These are phyloP conservation scores for Bradypodion pumilum DNA, from an alignment of 2,797 vertebrate species.

Conservation along the genomic window DNA sequence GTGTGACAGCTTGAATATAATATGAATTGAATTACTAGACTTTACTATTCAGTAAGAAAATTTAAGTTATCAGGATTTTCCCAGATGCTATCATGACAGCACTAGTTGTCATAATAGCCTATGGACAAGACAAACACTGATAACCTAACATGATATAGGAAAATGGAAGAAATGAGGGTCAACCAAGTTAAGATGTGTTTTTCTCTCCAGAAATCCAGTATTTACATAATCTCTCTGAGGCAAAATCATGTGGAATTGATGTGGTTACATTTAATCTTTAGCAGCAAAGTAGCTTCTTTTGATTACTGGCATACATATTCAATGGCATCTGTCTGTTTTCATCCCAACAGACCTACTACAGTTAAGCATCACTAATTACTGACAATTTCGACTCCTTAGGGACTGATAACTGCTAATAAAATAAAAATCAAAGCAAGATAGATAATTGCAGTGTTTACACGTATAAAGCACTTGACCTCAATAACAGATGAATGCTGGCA, in stretches of 20 bases:
- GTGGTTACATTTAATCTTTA: not conserved
- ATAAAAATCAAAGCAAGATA: constrained; percentile 11
- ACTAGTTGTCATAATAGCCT: constrained; percentile 16
- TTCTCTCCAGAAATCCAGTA: not conserved
- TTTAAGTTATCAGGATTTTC: not conserved
- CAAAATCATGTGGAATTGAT: not conserved
- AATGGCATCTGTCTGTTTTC: not conserved
- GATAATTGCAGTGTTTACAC: not conserved
- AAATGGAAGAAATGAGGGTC: constrained; percentile 22
- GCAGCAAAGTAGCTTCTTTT: constrained; percentile 6
- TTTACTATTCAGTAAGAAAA: not conserved
- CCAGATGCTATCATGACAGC: not conserved
- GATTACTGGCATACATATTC: not conserved
- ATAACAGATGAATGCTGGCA: constrained; percentile 13
- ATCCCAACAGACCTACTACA: not conserved
- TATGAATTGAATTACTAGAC: constrained; percentile 19
- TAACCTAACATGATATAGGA: constrained; percentile 13
- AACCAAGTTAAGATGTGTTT: not conserved
- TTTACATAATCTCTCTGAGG: not conserved
- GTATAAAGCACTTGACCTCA: not conserved
- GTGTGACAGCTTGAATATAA: not conserved
- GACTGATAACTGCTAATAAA: constrained; percentile 25
- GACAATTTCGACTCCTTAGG: constrained; percentile 7
- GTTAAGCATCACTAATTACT: constrained; percentile 17
- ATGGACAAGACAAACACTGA: constrained; percentile 7